These are phyloP conservation scores for Lasioglossum malachurum DNA, from an alignment of 2,888 invertebrate species.

Conservation along the genomic window DNA sequence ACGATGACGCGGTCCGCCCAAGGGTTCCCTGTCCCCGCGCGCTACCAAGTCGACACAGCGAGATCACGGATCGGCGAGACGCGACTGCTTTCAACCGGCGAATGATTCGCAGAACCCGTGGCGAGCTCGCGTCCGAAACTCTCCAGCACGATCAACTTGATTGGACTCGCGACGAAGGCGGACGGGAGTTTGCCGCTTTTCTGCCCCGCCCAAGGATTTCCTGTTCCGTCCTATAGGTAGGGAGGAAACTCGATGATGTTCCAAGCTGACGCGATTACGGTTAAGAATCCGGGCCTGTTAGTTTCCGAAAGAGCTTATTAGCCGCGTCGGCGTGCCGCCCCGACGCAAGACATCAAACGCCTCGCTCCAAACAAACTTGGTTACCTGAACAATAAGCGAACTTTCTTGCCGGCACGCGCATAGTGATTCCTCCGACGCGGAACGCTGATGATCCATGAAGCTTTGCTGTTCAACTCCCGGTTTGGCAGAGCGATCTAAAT, in stretches of 20 bases:
- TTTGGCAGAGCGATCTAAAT: no score
- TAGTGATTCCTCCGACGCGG: no score
- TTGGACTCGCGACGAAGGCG: constrained; percentile 86
- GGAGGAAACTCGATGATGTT: constrained; percentile 17
- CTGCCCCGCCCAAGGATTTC: constrained; percentile 90
- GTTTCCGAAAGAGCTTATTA: constrained; percentile 9
- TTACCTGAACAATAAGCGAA: neutral
- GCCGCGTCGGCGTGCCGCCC: constrained; percentile 5
- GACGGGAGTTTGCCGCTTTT: constrained; percentile 87
- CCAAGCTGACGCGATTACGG: constrained; percentile 10
- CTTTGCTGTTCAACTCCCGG: no score
- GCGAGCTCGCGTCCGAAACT: constrained; percentile 90
- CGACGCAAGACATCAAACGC: constrained; percentile 22
- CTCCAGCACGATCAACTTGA: constrained; percentile 87
- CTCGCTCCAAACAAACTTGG: neutral
- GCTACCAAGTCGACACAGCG: constrained; percentile 85
- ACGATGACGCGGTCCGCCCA: constrained; percentile 90
- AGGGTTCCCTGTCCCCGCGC: constrained; percentile 88
- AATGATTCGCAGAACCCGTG: constrained; percentile 87
- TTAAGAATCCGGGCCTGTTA: neutral
- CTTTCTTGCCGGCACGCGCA: neutral
- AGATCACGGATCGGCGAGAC: constrained; percentile 63
- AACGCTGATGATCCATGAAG: no score
- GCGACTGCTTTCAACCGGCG: constrained; percentile 17
- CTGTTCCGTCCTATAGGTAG: constrained; percentile 88